Percentiles rank a stretch among this genome's conserved stretches.
Evolutionary conservation across 2,888 invertebrate species (phyloP).

Genomic region (Meiosimyza platycephala): DNA sequence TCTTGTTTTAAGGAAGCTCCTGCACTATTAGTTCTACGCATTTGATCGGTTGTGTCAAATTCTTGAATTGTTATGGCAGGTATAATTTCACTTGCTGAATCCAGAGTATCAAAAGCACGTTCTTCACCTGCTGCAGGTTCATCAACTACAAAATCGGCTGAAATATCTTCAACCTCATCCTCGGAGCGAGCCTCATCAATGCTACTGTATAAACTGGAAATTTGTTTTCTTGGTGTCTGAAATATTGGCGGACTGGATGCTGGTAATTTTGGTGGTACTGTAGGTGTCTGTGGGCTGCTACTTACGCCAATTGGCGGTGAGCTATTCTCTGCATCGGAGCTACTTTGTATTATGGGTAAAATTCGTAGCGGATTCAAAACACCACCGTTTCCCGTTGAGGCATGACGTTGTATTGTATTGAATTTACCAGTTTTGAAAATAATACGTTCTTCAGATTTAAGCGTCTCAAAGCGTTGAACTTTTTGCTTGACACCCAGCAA

Average conservation of each 20-base stretch:
- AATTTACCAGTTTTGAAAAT: slow-evolving; percentile 48
- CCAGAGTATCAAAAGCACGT: background rate
- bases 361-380: slow-evolving; percentile 32
- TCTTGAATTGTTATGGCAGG: slow-evolving; percentile 32
- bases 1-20: slow-evolving; percentile 23
- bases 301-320: background rate
- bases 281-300: background rate
- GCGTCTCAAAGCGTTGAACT: slow-evolving; percentile 58
- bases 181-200: slow-evolving; percentile 63
- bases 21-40: slow-evolving; percentile 48
- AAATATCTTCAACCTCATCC: slow-evolving; percentile 62
- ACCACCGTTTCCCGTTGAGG: background rate
- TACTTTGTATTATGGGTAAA: slow-evolving; percentile 27
- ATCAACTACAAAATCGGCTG: slow-evolving; percentile 48
- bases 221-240: slow-evolving; percentile 42
- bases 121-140: background rate
- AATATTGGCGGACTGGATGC: background rate
- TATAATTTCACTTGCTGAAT: background rate
- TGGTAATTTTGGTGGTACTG: background rate
- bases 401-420: slow-evolving; percentile 39
- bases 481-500: slow-evolving; percentile 58
- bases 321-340: slow-evolving; percentile 6
- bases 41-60: slow-evolving; percentile 39
- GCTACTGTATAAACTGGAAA: slow-evolving; percentile 43
- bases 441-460: slow-evolving; percentile 51